Base-by-base conservation (phyloP, 2,888 invertebrate genomes). In the Drosophila parthenogenetica region DNA sequence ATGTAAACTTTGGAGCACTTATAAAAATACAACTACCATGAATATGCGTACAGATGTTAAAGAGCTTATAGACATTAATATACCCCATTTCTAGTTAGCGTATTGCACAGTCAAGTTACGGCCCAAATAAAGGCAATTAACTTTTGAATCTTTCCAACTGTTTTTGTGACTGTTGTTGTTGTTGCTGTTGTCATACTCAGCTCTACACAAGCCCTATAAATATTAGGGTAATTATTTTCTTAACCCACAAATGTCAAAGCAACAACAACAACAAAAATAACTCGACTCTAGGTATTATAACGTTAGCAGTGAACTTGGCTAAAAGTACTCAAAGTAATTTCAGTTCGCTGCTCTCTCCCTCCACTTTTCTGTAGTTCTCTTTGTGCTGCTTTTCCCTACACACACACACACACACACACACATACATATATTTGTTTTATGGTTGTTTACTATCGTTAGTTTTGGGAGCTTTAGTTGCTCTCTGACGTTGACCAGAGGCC, bases 211-310 rank as follows among this genome's bases (percentile, higher is more conserved):
- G 45, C 61, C 72, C 69, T 68, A 83, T 65, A 67, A 77, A 74
- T 81, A 82, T 76, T 72, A 63, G 73, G 72, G 59, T 83, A 84
- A 78, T 83, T 84, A 81, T 86, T 73, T 79, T 73, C 71, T 58
- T 84, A 83, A 73, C 87, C 79, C 79, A 85, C 71, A 85, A 85
- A 87, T 85, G 84, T 82, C 83, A 87, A 75, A 78, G 75, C 37
- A 43, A 17, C 48, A 55, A 29, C 46, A 68, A 19, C 63, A 64
- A 37, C 19, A 71, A 62, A 29, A 66, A 40, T 48, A 59, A 43
- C 62, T 51, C 45, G 57, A 39, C 53, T 19, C 64, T 54, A 32
- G 43, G 43, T 69, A 66, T 68, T 63, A 79, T 69, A 79, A 61
- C 70, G 70, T 70, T 67, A 65, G 64, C 51, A 71, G 50, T 61